phyloP scores from a whole-genome alignment of 2,797 vertebrate genomes.

The Tachyglossus aculeatus region DNA sequence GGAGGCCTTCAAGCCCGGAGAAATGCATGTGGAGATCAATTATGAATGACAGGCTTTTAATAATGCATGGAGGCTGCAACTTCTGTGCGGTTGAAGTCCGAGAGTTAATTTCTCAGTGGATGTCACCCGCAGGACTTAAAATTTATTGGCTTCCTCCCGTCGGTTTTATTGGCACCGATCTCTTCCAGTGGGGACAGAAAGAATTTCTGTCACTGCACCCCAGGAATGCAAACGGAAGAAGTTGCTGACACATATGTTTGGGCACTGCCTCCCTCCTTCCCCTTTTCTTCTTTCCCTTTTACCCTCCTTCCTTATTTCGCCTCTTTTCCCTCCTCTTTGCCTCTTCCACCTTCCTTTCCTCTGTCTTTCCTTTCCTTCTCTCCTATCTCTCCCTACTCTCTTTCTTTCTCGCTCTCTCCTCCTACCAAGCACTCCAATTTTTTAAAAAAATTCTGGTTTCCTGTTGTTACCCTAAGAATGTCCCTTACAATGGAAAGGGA shows the following conservation, averaged over 20 bases:
- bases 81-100: neutral
- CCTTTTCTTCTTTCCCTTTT: neutral
- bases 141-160: neutral
- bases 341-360: too few species aligned
- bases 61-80: neutral
- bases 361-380: too few species aligned
- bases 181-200: neutral
- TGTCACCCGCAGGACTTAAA: rapidly evolving
- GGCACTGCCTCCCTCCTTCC: too few species aligned
- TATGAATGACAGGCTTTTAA: neutral
- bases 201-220: neutral
- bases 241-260: neutral
- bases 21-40: neutral
- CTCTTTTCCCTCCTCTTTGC: too few species aligned
- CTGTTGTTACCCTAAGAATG: too few species aligned
- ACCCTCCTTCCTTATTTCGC: neutral
- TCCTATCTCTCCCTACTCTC: too few species aligned
- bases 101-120: neutral
- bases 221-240: neutral
- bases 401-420: too few species aligned
- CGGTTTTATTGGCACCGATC: neutral
- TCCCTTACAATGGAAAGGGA: too few species aligned
- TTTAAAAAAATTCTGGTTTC: too few species aligned
- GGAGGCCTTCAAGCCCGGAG: neutral
- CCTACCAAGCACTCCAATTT: too few species aligned